Evolutionary conservation across 2,113 vertebrate genomes (phyloP), one percentile per base, ranked within the genome.

Genomic region (Acinonyx jubatus): DNA sequence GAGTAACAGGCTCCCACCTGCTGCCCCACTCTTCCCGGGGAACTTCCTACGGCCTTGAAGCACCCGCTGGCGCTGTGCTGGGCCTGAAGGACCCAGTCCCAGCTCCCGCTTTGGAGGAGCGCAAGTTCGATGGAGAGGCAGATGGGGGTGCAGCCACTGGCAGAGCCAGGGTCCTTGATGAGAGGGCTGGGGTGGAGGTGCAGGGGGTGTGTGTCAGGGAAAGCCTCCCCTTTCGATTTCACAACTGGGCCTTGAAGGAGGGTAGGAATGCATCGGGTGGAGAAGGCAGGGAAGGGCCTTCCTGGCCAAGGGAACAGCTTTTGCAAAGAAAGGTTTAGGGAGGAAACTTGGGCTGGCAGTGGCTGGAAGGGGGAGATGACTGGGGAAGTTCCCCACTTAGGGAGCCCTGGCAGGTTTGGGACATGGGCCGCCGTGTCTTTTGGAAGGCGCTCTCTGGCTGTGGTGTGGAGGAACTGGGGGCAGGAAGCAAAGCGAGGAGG

Each of bases 231-330:
- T 74, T 27, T 61, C 3, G 1, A 23, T 25, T 23, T 86, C 45
- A 33, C 48, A 86, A 38, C 15, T 45, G 21, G 71, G 73, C 7
- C 36, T 94, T 78, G 65, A 91, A 88, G 25, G 1, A 23, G 41
- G 52, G 9, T 41, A 55, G 33, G 29, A 74, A 50, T 2, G 27
- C 25, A n/a, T 74, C 66, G 52, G 45, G 41, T 50, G n/a, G 36
- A 81, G 52, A 90, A 83, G 50, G 78, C 21, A 83, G 57, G 57
- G 45, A 96, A 83, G 68, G 41, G 10, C 55, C 87, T 96, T 83
- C 41, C 55, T 18, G 15, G 81, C 23, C 13, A 10, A 45, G 55
- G 69, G 33, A 91, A 73, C 27, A 66, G 76, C 66, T 23, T 92
- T 84, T 73, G 68, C 79, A 91, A 87, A 95, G 79, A 63, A 86